Percentiles rank a stretch among this genome's conserved stretches.
Conservation (phyloP, 2,888 invertebrate species). For the Pyrgus malvae region DNA sequence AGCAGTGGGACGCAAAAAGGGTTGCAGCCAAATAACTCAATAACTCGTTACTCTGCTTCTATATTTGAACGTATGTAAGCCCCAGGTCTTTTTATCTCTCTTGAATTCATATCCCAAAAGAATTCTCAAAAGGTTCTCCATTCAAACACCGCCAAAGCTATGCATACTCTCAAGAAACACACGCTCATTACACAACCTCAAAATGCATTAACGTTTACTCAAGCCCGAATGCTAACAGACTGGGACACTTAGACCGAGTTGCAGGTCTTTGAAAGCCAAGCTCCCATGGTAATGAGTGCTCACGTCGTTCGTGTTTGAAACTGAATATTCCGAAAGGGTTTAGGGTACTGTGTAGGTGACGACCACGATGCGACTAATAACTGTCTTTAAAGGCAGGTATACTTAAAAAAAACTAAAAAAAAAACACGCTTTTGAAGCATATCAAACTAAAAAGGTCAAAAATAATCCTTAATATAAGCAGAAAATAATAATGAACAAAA, state of each 20-base stretch:
- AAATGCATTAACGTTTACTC: slow-evolving; percentile 17
- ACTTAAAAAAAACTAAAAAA: too few relatives aligned
- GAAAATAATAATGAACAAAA: too few relatives aligned
- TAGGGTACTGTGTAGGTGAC: not conserved
- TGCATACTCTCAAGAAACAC: not conserved
- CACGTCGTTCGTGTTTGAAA: slow-evolving; percentile 42
- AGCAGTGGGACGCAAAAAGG: too few relatives aligned
- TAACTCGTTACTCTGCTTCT: too few relatives aligned
- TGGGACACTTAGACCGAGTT: slow-evolving; percentile 23
- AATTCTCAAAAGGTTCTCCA: not conserved
- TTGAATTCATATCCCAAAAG: not conserved
- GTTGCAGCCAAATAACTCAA: too few relatives aligned
- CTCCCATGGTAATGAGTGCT: slow-evolving; percentile 41
- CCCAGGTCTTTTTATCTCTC: too few relatives aligned
- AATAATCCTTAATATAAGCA: too few relatives aligned
- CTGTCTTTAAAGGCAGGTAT: too few relatives aligned
- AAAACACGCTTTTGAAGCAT: too few relatives aligned
- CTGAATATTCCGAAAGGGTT: slow-evolving; percentile 43
- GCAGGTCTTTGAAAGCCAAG: slow-evolving; percentile 27
- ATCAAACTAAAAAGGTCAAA: too few relatives aligned
- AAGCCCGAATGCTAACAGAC: slow-evolving; percentile 9
- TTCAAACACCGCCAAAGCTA: not conserved
- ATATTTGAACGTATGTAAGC: not conserved
- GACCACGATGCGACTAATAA: slow-evolving; percentile 3
- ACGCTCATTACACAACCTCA: slow-evolving; percentile 18